Evolutionary conservation across 2,113 vertebrate genomes (phyloP), one percentile per base, ranked within the genome.

Genomic region (Sapajus apella): DNA sequence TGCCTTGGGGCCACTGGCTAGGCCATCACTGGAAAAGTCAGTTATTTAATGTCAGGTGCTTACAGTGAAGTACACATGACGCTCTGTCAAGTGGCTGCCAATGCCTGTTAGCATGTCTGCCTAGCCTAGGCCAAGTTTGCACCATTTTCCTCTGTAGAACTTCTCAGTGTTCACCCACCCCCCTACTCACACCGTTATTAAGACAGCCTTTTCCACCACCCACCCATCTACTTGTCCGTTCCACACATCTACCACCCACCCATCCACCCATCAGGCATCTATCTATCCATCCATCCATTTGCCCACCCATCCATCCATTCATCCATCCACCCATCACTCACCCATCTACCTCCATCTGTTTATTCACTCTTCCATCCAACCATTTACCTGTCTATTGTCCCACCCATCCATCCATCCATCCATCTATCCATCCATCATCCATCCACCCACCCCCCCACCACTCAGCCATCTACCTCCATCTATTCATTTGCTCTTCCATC

Each of bases 201-300:
- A 40, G 50, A 9, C 35, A 61, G 56, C 14, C 55, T 70, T 0
- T 30, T 50, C 92, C n/a, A 40, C 23, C 40, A 32, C 37, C n/a
- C 9, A 40, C 17, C 17, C 16, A n/a, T 23, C 35, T 16, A 12
- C 6, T 10, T 70, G 50, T 6, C 7, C 12, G 7, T 20, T 45
- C 10, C 16, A 12, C 23, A 14, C 16, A 8, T 30, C 61, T 12
- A 64, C 27, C 52, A 56, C 45, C n/a, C 4, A 0, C 35, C 11
- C 16, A 11, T 16, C n/a, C 70, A 56, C 4, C 56, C 43, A 25
- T 20, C 14, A 50, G 23, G 18, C 30, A 3, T 21, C 18, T 37
- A 43, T 21, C n/a, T 7, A 0, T 14, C 27, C 52, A 2, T 9
- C 56, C 35, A 1, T 17, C 23, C 16, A 20, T 3, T 55, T 23